These are phyloP conservation scores for Aeoliscus strigatus DNA, from an alignment of 2,797 vertebrate species.

Conservation along the genomic window DNA sequence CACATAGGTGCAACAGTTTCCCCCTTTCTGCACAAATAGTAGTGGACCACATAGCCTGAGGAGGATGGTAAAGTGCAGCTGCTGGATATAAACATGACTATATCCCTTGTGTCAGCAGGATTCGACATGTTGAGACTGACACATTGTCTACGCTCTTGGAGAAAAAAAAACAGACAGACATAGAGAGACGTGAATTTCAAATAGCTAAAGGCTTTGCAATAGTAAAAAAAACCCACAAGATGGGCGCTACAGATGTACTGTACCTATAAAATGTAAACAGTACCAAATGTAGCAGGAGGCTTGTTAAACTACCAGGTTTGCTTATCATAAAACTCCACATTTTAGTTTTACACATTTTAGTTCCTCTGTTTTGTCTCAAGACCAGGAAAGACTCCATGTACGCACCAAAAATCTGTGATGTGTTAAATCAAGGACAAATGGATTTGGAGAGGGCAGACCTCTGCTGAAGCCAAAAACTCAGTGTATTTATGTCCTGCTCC, in stretches of 20 bases:
- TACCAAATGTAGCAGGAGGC: constrained; percentile 30
- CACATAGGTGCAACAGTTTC: constrained; percentile 1
- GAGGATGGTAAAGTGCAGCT: constrained; percentile 42
- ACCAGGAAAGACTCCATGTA: constrained; percentile 15
- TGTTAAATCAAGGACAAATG: no score
- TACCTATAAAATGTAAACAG: constrained; percentile 25
- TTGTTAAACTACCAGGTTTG: constrained; percentile 17
- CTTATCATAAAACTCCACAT: constrained; percentile 2
- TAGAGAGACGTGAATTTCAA: constrained; percentile 30
- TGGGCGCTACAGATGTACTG: constrained; percentile 21
- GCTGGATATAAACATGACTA: constrained; percentile 34
- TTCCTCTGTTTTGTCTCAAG: constrained; percentile 18
- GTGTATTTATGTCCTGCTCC: no score
- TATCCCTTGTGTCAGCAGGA: constrained; percentile 30
- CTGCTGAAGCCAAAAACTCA: no score
- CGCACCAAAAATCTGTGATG: no score
- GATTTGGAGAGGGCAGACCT: no score
- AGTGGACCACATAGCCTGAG: constrained; percentile 14
- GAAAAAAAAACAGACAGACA: constrained; percentile 29
- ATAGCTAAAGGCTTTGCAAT: constrained; percentile 26
- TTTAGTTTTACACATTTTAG: background rate
- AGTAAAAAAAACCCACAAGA: constrained; percentile 25
- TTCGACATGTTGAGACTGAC: constrained; percentile 29
- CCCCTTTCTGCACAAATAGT: constrained; percentile 3
- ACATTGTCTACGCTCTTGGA: constrained; percentile 29